Base-by-base conservation (phyloP, 2,797 vertebrate genomes). In the Synanceia verrucosa region DNA sequence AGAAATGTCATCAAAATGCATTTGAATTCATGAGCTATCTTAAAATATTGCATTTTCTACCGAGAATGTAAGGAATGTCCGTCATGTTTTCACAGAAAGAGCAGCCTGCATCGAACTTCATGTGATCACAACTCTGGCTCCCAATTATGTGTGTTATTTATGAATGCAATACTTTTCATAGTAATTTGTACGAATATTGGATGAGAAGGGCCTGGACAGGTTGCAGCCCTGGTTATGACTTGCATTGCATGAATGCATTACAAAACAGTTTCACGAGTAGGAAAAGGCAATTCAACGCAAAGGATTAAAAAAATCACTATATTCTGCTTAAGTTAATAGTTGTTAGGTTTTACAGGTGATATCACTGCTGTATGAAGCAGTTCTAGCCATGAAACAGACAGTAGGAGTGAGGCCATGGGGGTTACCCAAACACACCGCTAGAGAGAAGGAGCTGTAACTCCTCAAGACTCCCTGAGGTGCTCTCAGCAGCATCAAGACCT, bases 361-460 rank as follows among this genome's bases (percentile, higher is more conserved):
- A 1, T 39, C 18, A 8, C 55, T 36, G 16, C 11, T 29, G 12
- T 26, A 2, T 28, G 34, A 76, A 73, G 65, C 50, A 5, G 16
- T 33, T 11, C 26, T 10, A 68, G 46, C 41, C 12, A 47, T 9
- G 16, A 34, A 24, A 41, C 10, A 24, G 53, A 65, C 53, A 34
- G 51, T 13, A 24, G 48, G 39, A 44, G 9, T 16, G 61, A 75
- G 2, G 33, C 36, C 14, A 5, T 7, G 16, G 50, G 14, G 72
- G 71, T 76, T 75, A 71, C 63, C 44, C 66, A 84, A 84, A 83
- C 63, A 84, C 74, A 76, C 70, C 52, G 29, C 63, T 18, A 24
- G n/a, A 66, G 37, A 55, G 39, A 72, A 64, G 18, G 28, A 72
- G 68, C n/a, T 51, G 47, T 51, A 29, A 61, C 78, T 74, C 57